A percentile compares a stretch with the other conserved stretches of the same genome.
phyloP scores from a whole-genome alignment of 2,113 vertebrate species.

The Crotophaga sulcirostris region DNA sequence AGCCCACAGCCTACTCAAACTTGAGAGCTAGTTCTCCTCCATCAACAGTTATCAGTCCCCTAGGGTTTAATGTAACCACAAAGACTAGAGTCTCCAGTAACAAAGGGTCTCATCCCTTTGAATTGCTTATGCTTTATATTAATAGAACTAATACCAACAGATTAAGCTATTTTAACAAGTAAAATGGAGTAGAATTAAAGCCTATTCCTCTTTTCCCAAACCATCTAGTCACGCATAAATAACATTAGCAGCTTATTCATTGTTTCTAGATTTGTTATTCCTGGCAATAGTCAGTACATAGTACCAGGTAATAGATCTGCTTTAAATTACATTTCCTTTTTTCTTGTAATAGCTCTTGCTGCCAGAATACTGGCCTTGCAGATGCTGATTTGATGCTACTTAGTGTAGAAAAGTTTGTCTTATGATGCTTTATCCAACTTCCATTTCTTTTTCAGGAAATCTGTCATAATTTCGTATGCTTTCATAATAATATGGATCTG shows the following conservation, averaged over 20 bases:
- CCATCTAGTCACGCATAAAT: constrained; percentile 6
- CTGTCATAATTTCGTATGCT: neutral
- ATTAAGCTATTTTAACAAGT: neutral
- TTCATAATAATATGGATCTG: neutral
- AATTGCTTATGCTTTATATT: neutral
- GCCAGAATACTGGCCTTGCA: neutral
- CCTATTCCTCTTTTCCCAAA: neutral
- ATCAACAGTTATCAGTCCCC: neutral
- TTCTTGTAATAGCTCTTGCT: neutral
- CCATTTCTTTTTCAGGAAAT: neutral
- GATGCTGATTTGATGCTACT: neutral
- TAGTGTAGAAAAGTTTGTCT: neutral
- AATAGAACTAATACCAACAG: neutral
- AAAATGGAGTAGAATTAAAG: neutral
- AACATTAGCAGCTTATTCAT: constrained; percentile 1
- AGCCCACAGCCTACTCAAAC: neutral
- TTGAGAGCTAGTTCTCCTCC: neutral
- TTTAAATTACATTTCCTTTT: neutral
- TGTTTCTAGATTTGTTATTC: constrained; percentile 51
- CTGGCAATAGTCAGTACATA: neutral
- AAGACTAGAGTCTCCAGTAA: neutral
- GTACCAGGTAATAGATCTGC: neutral
- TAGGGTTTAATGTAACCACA: neutral
- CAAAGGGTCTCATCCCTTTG: neutral
- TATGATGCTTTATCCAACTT: neutral